Evolutionary conservation across 2,797 vertebrate genomes (phyloP).

Genomic region (Epinephelus awoara): DNA sequence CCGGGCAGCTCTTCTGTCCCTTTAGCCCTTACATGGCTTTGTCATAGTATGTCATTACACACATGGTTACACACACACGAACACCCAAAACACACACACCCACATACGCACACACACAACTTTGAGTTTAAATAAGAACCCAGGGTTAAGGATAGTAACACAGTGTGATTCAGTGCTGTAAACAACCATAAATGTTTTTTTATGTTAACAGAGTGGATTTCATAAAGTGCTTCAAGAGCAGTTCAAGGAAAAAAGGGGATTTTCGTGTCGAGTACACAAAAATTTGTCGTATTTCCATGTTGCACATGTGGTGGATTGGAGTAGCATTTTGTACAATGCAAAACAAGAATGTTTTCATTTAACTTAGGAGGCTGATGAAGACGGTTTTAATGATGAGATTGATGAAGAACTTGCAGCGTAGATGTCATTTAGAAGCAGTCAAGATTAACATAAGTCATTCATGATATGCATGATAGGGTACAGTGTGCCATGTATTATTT

Average conservation of each 20-base stretch:
- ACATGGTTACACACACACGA: background rate
- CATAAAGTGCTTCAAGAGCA: slow-evolving; percentile 5
- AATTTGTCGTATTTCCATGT: background rate
- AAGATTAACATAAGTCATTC: background rate
- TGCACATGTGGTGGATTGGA: background rate
- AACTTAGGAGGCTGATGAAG: background rate
- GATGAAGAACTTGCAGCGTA: background rate
- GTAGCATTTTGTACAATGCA: slow-evolving; percentile 2
- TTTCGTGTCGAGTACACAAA: background rate
- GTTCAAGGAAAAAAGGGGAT: background rate
- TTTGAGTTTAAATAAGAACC: background rate
- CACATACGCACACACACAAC: slow-evolving; percentile 2
- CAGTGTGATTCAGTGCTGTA: background rate
- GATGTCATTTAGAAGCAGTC: background rate
- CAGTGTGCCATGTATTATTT: background rate
- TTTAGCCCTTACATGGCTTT: slow-evolving; percentile 28
- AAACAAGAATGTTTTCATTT: slow-evolving; percentile 22
- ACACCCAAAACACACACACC: background rate
- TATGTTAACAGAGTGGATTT: background rate
- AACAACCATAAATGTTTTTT: slow-evolving; percentile 12
- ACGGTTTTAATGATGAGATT: background rate
- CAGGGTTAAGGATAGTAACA: background rate
- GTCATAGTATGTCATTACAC: slow-evolving; percentile 2
- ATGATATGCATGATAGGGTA: background rate
- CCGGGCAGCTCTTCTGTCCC: slow-evolving; percentile 2